Evolutionary conservation across 2,888 invertebrate species (phyloP).

Genomic region (Dicycla oo): DNA sequence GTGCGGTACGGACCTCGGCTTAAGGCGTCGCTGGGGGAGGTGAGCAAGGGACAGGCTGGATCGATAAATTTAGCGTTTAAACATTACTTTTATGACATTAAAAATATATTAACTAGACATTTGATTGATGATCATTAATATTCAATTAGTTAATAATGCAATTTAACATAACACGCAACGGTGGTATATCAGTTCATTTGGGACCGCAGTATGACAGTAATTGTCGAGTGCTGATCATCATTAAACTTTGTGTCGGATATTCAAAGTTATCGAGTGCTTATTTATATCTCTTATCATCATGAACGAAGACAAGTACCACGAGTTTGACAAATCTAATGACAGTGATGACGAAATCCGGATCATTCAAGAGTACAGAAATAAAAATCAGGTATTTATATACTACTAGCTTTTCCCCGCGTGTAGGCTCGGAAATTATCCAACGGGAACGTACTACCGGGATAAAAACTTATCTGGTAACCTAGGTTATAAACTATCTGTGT

Average conservation of each 20-base stretch:
- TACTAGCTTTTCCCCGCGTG: background rate
- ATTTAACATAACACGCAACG: conserved; percentile 18
- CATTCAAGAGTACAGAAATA: conserved; percentile 57
- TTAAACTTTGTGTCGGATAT: background rate
- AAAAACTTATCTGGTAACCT: background rate
- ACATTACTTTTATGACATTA: conserved; percentile 51
- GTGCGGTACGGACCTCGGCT: too few relatives aligned
- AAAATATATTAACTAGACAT: conserved; percentile 46
- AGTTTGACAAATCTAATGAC: conserved; percentile 62
- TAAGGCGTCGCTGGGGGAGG: too few relatives aligned
- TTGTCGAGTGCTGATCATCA: conserved; percentile 12
- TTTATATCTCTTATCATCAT: conserved; percentile 23
- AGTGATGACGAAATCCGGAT: conserved; percentile 68
- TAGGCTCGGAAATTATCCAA: background rate
- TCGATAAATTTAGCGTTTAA: background rate
- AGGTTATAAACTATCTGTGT: background rate
- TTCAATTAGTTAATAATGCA: conserved; percentile 20
- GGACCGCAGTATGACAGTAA: conserved; percentile 9
- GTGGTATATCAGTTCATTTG: conserved; percentile 16
- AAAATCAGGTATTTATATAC: conserved; percentile 42
- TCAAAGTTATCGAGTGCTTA: conserved; percentile 10
- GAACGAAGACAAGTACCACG: conserved; percentile 23
- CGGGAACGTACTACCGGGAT: background rate
- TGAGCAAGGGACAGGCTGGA: too few relatives aligned
- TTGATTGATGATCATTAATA: conserved; percentile 45